phyloP scores from a whole-genome alignment of 2,888 invertebrate genomes.

The Actias luna region DNA sequence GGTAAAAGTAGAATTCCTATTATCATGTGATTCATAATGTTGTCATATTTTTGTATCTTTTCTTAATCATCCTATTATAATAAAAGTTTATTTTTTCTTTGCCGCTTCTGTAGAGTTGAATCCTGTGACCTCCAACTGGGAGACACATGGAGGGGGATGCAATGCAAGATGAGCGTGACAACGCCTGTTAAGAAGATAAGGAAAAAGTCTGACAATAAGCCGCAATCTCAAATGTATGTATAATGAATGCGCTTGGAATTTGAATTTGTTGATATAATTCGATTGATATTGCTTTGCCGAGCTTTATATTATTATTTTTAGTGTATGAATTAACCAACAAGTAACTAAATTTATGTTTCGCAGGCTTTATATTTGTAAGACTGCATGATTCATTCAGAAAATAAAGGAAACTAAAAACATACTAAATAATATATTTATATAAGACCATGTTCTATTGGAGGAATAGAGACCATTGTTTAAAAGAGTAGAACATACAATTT shows the following conservation, averaged over 20 bases:
- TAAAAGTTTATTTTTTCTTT: constrained; percentile 78
- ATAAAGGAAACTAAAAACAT: background rate
- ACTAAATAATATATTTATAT: background rate
- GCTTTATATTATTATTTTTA: constrained; percentile 9
- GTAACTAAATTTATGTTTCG: background rate
- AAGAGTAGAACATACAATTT: background rate
- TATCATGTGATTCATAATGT: constrained; percentile 26
- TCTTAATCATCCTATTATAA: constrained; percentile 50
- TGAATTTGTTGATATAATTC: constrained; percentile 44
- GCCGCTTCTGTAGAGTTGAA: constrained; percentile 88
- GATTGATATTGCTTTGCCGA: background rate
- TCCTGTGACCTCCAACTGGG: constrained; percentile 91
- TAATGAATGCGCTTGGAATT: constrained; percentile 58
- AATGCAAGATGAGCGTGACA: constrained; percentile 93
- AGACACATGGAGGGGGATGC: constrained; percentile 88
- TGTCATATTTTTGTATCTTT: constrained; percentile 36
- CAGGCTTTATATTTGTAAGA: constrained; percentile 5
- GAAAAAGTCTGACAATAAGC: constrained; percentile 86
- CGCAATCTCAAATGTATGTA: constrained; percentile 85
- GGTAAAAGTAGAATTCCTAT: background rate
- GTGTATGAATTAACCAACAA: background rate
- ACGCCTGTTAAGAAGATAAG: constrained; percentile 86
- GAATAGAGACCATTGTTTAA: background rate
- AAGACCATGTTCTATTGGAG: background rate
- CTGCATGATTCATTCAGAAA: background rate